Base-by-base conservation (phyloP, 2,797 vertebrate genomes). In the Diglossa cyanea region DNA sequence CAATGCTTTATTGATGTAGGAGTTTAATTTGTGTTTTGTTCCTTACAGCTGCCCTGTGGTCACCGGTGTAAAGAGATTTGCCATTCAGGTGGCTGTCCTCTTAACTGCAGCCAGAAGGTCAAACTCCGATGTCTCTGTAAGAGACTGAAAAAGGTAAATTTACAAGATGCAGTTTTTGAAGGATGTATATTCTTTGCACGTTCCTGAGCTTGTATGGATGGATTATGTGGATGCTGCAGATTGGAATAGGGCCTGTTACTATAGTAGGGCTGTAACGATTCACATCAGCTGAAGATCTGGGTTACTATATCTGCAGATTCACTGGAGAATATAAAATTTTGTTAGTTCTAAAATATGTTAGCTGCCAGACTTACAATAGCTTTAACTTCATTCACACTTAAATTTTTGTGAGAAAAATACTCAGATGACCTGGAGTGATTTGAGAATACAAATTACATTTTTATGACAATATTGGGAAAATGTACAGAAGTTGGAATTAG, bases 61-160 rank as follows among this genome's bases (percentile, higher is more conserved):
- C 99, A 99, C 95, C 98, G 99, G 71, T 99, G 99, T 97, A 99
- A 99, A 96, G 98, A 98, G 95, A 91, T 97, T 66, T 99, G 99
- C 93, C 99, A 99, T 96, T 97, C 98, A 33, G 99, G 98, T 51
- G 97, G 90, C 72, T 99, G 99, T 96, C 98, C 97, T 81, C 97
- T 98, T 82, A 98, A 97, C 77, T 99, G 99, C 96, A 98, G 97
- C 87, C 99, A 99, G 97, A 99, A 98, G 95, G 99, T 99, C 84
- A 99, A 99, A 95, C 96, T 99, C 67, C 97, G 98, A 48, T 99
- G 99, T 96, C 98, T 99, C 74, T 99, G 99, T 97, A 99, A 98
- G 95, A 99, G 99, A 95, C 98, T 99, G 68, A 99, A 98, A 97
- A 99, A 99, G 99, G 99, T 99, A 97, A 75, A 54, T 93, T 80